Base-by-base conservation (phyloP, 2,113 vertebrate genomes). In the Mesocricetus auratus region DNA sequence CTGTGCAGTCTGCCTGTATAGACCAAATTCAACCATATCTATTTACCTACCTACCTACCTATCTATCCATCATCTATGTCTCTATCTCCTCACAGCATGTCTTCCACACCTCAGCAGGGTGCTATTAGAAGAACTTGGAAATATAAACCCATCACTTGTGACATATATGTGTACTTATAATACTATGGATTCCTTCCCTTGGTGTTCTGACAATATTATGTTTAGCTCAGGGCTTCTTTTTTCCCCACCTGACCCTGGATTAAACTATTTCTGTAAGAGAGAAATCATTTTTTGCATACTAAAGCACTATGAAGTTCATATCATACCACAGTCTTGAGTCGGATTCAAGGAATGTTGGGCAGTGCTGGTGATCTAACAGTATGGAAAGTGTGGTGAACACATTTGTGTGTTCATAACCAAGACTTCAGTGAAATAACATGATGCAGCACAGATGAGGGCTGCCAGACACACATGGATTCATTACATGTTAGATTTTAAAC, bases 111-210 rank as follows among this genome's bases (percentile, higher is more conserved):
- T 1, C 53, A 0, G 0, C 39, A 50, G 71, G 22, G 15, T 69
- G 50, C 85, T 64, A 74, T 74, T 75, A 83, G 78, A 66, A 82
- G 47, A 56, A n/a, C 64, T 71, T n/a, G 31, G 71, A 36, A 91
- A 62, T 73, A 83, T 58, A 82, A 94, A 47, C n/a, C 89, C 95
- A 78, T 94, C 89, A 39, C 86, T 94, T 96, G 60, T 94, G 89
- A 47, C 26, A 91, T 74, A 29, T 82, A 36, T 42, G 64, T 91
- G 53, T 64, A 93, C 81, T 77, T 88, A 89, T 1, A 60, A 39
- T 26, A 82, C 36, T 39, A 91, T 0, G 42, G 73, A 91, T 92
- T n/a, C 58, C 12, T 96, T 91, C 56, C 56, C 74, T 91, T 75
- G 6, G 62, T 66, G 45, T 56, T 92, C 88, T 95, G 73, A 91